Base-by-base conservation (phyloP, 2,888 invertebrate genomes). In the Dynastes hyllus region DNA sequence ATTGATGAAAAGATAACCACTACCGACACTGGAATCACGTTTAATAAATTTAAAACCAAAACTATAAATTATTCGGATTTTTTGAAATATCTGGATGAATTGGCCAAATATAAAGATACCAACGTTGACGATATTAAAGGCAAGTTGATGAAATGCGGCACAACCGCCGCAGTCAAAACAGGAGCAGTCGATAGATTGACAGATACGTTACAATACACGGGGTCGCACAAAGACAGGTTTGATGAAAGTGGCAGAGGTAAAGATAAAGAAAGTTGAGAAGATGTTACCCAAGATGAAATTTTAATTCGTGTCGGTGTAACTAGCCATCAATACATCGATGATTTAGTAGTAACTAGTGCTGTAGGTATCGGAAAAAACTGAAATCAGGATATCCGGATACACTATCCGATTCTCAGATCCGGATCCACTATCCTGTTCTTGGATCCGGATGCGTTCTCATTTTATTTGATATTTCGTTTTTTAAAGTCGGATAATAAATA, bases 21-120 rank as follows among this genome's bases (percentile, higher is more conserved):
- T 27, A 97, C 96, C 2, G 97, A 97, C 87, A 97, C 97, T 0
- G 97, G 95, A 65, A 96, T 97, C 81, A 93, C 94, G 87, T 97
- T 97, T 89, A 96, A 96, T 87, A 96, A 96, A 87, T 84, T 78
- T 78, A 86, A 85, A 82, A 81, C 86, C 2, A 86, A 86, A 81
- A 84, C 85, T 0, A 84, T 88, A 16, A 85, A 79, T 58, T 86
- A 81, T 76, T 55, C 81, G 6, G 84, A 87, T 29, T 88, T 87
- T 79, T 61, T 85, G 85, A 93, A 94, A 85, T 97, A 95, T 88
- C 88, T 97, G 32, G 96, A 96, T 0, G 96, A 95, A 81, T 89
- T 97, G 84, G 94, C 95, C 5, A 95, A 94, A 84, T 93, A 92
- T 84, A 96, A 94, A 90, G 95, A 95, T 84, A 89, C 95, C 1